phyloP scores from a whole-genome alignment of 2,113 vertebrate genomes.

The Ibidorhyncha struthersii region DNA sequence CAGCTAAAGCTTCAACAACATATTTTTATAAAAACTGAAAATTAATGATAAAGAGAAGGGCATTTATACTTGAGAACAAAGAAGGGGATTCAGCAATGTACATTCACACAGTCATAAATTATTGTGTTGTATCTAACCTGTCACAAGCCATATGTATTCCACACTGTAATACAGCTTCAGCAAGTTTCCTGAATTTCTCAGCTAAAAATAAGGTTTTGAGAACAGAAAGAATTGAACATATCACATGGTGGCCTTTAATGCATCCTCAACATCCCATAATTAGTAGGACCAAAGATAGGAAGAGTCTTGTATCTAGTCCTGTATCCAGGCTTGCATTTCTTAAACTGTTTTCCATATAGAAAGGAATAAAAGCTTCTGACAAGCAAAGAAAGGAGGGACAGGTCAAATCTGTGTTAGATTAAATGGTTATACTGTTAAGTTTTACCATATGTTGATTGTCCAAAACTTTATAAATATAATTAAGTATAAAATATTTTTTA shows the following conservation, averaged over 20 bases:
- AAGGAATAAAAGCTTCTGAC: not conserved
- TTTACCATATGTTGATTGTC: slow-evolving; percentile 25
- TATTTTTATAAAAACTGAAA: not conserved
- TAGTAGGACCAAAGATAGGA: not conserved
- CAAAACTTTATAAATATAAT: slow-evolving; percentile 37
- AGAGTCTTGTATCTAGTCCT: not conserved
- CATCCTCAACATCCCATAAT: not conserved
- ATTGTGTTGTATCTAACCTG: not conserved
- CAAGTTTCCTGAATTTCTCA: not conserved
- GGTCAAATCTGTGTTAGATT: slow-evolving; percentile 27
- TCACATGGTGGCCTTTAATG: not conserved
- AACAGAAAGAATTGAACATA: not conserved
- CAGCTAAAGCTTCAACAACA: not conserved
- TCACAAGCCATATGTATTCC: not conserved
- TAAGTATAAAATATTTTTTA: slow-evolving; percentile 21
- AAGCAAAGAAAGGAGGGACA: not conserved
- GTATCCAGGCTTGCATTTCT: not conserved
- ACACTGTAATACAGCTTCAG: not conserved
- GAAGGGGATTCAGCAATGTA: not conserved
- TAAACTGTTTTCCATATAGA: not conserved
- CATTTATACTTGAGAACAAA: not conserved
- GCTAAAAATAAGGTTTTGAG: not conserved
- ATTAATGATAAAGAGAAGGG: not conserved
- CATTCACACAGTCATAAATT: not conserved
- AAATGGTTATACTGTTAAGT: not conserved